phyloP scores from a whole-genome alignment of 2,888 invertebrate species.

The Calephelis perditalis region DNA sequence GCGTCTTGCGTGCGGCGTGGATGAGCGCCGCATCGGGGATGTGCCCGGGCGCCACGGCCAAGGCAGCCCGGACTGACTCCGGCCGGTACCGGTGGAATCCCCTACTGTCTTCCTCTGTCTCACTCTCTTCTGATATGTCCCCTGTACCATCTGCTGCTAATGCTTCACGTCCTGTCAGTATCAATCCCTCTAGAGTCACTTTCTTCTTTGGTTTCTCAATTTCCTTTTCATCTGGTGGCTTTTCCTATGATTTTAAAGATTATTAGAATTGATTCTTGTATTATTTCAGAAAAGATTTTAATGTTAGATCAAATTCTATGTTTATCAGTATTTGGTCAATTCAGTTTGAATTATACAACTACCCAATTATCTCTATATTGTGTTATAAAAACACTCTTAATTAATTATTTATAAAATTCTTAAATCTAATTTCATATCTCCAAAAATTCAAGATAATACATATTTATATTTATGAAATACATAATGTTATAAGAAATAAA shows the following conservation, averaged over 20 bases:
- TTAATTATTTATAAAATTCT: no score
- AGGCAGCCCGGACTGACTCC: slow-evolving; percentile 87
- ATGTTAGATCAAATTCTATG: no score
- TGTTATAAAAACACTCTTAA: no score
- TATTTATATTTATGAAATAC: no score
- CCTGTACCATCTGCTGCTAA: slow-evolving; percentile 86
- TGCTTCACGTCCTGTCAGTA: slow-evolving; percentile 89
- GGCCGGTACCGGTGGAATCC: slow-evolving; percentile 71
- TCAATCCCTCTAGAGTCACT: slow-evolving; percentile 74
- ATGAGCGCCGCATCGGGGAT: slow-evolving; percentile 99
- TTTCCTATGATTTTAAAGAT: slow-evolving; percentile 41
- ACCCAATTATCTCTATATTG: no score
- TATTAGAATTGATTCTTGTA: slow-evolving; percentile 9
- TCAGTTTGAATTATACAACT: no score
- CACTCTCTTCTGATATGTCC: slow-evolving; percentile 80
- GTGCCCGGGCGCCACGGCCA: slow-evolving; percentile 86
- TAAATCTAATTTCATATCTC: no score
- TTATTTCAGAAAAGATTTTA: not conserved
- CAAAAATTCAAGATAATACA: no score
- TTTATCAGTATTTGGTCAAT: no score
- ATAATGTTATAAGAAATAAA: no score
- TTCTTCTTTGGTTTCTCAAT: slow-evolving; percentile 54
- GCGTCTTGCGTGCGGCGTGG: slow-evolving; percentile 95
- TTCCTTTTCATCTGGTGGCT: slow-evolving; percentile 37
- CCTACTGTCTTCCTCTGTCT: slow-evolving; percentile 61